A percentile compares a stretch with the other conserved stretches of the same genome.
Conservation (phyloP, 1,140 invertebrate species). For the Pygmarrhopalites habei region DNA sequence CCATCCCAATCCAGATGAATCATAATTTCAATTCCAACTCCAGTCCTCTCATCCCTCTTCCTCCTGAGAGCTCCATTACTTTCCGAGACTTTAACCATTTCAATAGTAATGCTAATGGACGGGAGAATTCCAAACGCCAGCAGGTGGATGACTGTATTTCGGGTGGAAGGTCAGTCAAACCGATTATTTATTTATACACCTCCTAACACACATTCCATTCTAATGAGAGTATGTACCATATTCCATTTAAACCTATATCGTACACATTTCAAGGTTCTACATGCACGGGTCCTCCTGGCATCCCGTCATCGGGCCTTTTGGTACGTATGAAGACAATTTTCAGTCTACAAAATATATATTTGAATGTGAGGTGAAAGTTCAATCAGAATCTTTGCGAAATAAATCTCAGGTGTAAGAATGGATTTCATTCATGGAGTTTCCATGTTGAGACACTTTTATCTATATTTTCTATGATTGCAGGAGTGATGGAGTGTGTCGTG, state of each 20-base stretch:
- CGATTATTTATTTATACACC: background rate
- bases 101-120: background rate
- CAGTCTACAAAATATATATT: constrained; percentile 20
- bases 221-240: no score
- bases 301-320: constrained; percentile 44
- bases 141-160: constrained; percentile 31
- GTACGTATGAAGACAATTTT: constrained; percentile 23
- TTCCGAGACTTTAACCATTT: constrained; percentile 17
- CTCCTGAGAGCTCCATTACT: constrained; percentile 28
- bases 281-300: constrained; percentile 44
- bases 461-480: background rate
- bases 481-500: constrained; percentile 42
- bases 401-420: no score
- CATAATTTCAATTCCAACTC: background rate
- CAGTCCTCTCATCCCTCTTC: background rate
- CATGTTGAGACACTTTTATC: no score
- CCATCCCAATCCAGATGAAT: background rate
- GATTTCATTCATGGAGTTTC: no score
- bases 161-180: constrained; percentile 19
- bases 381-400: no score
- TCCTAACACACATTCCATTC: no score
- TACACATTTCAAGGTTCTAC: constrained; percentile 38
- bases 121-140: constrained; percentile 8
- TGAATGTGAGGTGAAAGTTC: no score
- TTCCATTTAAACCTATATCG: no score